These are phyloP conservation scores for Agrilus planipennis DNA, from an alignment of 1,140 invertebrate genomes.

Conservation along the genomic window DNA sequence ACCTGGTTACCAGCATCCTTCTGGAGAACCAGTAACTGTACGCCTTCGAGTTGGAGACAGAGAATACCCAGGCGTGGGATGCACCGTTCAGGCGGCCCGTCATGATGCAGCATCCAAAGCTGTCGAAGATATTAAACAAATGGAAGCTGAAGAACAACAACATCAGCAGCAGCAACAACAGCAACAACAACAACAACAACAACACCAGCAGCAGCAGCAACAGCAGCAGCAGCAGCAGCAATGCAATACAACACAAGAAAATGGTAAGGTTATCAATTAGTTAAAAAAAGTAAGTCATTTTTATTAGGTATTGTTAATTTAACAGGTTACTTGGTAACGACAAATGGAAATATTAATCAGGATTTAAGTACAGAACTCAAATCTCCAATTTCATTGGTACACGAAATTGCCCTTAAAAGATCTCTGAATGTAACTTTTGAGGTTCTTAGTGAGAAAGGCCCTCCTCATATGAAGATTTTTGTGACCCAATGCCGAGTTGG, in stretches of 20 bases:
- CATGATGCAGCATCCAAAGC: slow-evolving; percentile 71
- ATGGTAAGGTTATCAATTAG: too few relatives aligned
- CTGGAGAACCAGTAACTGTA: slow-evolving; percentile 39
- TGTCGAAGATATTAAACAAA: slow-evolving; percentile 31
- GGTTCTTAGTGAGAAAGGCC: slow-evolving; percentile 85
- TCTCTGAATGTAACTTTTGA: slow-evolving; percentile 84
- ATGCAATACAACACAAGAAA: too few relatives aligned
- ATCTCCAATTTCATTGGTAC: slow-evolving; percentile 91
- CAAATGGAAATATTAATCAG: slow-evolving; percentile 29
- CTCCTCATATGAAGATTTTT: slow-evolving; percentile 92
- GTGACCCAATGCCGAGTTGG: slow-evolving; percentile 77
- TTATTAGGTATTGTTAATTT: too few relatives aligned
- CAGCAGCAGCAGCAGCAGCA: too few relatives aligned
- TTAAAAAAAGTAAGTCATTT: too few relatives aligned
- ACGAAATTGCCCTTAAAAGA: slow-evolving; percentile 88
- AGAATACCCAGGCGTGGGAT: slow-evolving; percentile 77
- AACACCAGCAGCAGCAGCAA: too few relatives aligned
- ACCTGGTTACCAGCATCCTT: slow-evolving; percentile 26
- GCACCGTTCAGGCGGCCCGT: slow-evolving; percentile 75
- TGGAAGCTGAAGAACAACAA: background rate
- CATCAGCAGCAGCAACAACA: too few relatives aligned
- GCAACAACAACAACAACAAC: too few relatives aligned
- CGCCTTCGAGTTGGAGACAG: slow-evolving; percentile 65
- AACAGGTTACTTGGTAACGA: too few relatives aligned
- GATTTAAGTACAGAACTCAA: slow-evolving; percentile 66